Evolutionary conservation across 2,888 invertebrate genomes (phyloP), one percentile per base, ranked within the genome.

Genomic region (Caenorhabditis zanzibari): DNA sequence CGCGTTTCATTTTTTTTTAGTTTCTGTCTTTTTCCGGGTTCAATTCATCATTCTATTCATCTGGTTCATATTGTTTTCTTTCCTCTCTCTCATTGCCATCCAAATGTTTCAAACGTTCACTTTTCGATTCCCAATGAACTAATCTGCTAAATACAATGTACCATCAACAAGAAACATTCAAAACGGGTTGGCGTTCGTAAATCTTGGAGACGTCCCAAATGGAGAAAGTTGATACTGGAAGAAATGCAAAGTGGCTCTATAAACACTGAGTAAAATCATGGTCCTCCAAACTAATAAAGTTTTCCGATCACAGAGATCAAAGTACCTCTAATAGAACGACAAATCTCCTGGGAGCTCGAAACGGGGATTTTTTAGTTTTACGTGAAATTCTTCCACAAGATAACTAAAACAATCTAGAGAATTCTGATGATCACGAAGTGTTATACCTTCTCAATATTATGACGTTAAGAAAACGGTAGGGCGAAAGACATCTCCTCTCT

Each of bases 391-490:
- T n/a, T n/a, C n/a, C n/a, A n/a, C n/a, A n/a, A n/a, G n/a, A n/a
- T n/a, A n/a, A n/a, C n/a, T n/a, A n/a, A n/a, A n/a, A n/a, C n/a
- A n/a, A n/a, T n/a, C n/a, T n/a, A n/a, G n/a, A n/a, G n/a, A 54
- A 14, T 26, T 49, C 14, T 16, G 44, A n/a, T n/a, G n/a, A n/a
- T n/a, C 32, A 12, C 24, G 54, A 6, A 28, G 28, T 28, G 28
- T 14, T 16, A 49, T 52, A 1, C 22, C 32, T 7, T 74, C 74
- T 12, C 74, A 74, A 61, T 74, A 74, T 10, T 63, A 74, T 28
- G 74, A 74, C 28, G 22, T 64, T 1, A 74, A 64, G 44, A 74
- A 74, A 32, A 26, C 74, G 28, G 74, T 74, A 44, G 44, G 71
- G n/a, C n/a, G n/a, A n/a, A n/a, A n/a, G n/a, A n/a, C n/a, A n/a